Percentiles rank a stretch among this genome's conserved stretches.
Evolutionary conservation across 2,113 vertebrate genomes (phyloP).

Genomic region (Probosciger aterrimus): DNA sequence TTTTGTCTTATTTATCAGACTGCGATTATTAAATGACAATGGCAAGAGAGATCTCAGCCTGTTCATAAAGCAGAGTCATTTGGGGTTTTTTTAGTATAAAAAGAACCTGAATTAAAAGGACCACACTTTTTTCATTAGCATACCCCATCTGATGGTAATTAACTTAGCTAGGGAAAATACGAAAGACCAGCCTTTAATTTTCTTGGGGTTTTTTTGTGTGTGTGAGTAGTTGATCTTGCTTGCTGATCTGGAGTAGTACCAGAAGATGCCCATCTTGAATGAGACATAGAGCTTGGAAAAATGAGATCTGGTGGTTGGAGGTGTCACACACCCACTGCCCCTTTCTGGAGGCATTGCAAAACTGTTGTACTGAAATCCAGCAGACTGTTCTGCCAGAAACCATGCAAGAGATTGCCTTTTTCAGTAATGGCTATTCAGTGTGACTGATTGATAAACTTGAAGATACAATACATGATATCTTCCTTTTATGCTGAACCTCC

Average conservation of each 20-base stretch:
- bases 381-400: neutral
- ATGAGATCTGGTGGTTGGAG: neutral
- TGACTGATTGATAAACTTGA: neutral
- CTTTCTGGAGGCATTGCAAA: neutral
- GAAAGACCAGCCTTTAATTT: neutral
- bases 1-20: neutral
- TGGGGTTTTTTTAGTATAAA: neutral
- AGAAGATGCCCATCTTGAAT: neutral
- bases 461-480: neutral
- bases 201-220: neutral
- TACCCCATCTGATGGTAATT: neutral
- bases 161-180: neutral
- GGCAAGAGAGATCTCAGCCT: neutral
- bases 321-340: neutral
- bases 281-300: neutral
- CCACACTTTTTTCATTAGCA: neutral
- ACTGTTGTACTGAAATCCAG: neutral
- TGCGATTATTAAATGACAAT: neutral
- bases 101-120: neutral
- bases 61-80: neutral
- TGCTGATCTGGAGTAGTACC: neutral
- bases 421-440: neutral
- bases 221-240: neutral
- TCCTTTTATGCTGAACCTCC: neutral
- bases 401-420: neutral